Evolutionary conservation across 1,140 invertebrate species (phyloP), one percentile per base, ranked within the genome.

Genomic region (Anastrepha ludens): DNA sequence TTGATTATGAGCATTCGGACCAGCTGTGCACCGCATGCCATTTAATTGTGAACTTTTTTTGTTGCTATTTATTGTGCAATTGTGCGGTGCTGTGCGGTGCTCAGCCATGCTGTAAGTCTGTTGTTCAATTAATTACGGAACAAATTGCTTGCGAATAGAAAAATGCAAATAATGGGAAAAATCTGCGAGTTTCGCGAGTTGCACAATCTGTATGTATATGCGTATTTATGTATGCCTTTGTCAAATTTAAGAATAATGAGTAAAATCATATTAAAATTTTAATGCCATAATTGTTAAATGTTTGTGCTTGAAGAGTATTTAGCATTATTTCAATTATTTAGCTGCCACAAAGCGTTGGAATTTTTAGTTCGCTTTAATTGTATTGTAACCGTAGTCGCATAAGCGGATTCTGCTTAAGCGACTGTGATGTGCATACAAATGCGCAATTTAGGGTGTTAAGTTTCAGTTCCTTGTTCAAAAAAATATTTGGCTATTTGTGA

Each of bases 111-210:
- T 55, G 74, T 81, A 17, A n/a, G 74, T 55, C 74, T 81, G 74
- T 81, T 74, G 74, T 81, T 81, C 74, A 81, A 81, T 81, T 81
- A 81, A 81, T 81, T 81, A 81, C 74, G 74, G 74, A 81, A 81
- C 74, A 81, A 81, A 81, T 81, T 81, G 74, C 47, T 81, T 81
- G 74, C 74, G 74, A 81, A 58, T 81, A n/a, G 44, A 81, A 81
- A 81, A 55, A 81, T 58, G 74, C 74, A 81, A 81, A 81, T 81
- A 81, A 81, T 81, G 74, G 47, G 74, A 81, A 81, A 81, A 81
- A 55, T 55, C n/a, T 81, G 74, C 20, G 67, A 74, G 13, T 74
- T 74, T 74, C n/a, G 67, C 13, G 41, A 20, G 20, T 55, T 55
- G 47, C 47, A 58, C 74, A 78, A 74, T 55, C 0, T 39, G 47